Evolutionary conservation across 2,888 invertebrate genomes (phyloP).

Genomic region (Noctuana brunneofusca): DNA sequence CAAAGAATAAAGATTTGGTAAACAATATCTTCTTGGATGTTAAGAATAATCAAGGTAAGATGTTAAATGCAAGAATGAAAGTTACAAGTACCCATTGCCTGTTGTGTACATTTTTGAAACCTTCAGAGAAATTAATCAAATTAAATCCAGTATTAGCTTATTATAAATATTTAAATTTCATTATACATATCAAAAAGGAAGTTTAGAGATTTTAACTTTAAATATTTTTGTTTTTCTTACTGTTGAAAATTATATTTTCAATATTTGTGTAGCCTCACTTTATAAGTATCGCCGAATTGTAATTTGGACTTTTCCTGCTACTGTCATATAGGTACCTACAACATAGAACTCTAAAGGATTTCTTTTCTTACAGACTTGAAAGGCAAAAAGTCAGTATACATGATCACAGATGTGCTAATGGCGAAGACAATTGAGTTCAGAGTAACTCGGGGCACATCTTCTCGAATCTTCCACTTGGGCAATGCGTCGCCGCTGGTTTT

Average conservation of each 20-base stretch:
- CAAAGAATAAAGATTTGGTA: conserved; percentile 65
- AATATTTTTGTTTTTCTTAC: too few species aligned
- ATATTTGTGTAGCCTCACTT: too few species aligned
- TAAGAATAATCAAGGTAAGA: conserved; percentile 66
- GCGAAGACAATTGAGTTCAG: conserved; percentile 80
- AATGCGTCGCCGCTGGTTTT: conserved; percentile 76
- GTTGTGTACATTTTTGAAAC: too few species aligned
- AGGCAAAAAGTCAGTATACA: conserved; percentile 76
- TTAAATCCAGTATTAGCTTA: too few species aligned
- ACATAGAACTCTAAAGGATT: not conserved
- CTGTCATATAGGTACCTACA: not conserved
- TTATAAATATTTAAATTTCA: too few species aligned
- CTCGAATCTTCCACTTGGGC: conserved; percentile 79
- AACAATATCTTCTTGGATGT: conserved; percentile 73
- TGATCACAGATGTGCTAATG: conserved; percentile 77
- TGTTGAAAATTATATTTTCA: too few species aligned
- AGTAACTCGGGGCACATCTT: conserved; percentile 72
- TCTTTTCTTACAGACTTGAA: conserved; percentile 56
- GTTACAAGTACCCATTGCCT: too few species aligned
- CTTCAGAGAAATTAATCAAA: too few species aligned
- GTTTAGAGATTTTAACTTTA: too few species aligned
- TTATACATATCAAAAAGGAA: too few species aligned
- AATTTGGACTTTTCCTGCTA: not conserved
- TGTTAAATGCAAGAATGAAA: too few species aligned
- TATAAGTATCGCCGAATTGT: too few species aligned